Base-by-base conservation (phyloP, 1,140 invertebrate genomes). In the Lutraria rhynchaena region DNA sequence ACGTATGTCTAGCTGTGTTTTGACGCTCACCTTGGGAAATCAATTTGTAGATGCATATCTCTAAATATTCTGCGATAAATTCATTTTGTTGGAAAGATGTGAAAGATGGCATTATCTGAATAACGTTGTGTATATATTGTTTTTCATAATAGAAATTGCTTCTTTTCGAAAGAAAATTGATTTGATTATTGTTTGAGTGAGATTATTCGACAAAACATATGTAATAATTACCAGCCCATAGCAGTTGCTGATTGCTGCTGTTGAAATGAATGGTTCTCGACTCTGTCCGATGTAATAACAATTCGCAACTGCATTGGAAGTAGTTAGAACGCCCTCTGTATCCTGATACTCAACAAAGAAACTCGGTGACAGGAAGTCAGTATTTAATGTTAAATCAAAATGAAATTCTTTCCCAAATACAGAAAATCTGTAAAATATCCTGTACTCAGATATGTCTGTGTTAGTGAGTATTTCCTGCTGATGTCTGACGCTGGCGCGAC, bases 221-320 rank as follows among this genome's bases (percentile, higher is more conserved):
- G n/a, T n/a, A n/a, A n/a, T n/a, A n/a, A n/a, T 85, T 81, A 90
- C 89, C 89, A 90, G 76, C 29, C 89, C 89, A 49, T 87, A 78
- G 65, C 89, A 90, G 73, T 90, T 90, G 71, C 89, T 90, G 55
- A 90, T 81, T 22, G 88, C 89, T 11, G 88, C 88, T 44, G 87
- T 83, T 0, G 82, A 85, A 24, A 73, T 81, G 46, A 83, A 63
- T 2, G 84, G 82, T 29, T 65, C 78, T 17, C 75, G 61, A 61
- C 85, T 89, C 46, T 77, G 78, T 0, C 88, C 88, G 0, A 76
- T 73, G 55, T 89, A 90, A 69, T 90, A 86, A 76, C 89, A 90
- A 31, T 87, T 82, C 41, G 82, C 73, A n/a, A 85, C 49, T 5
- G 46, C 35, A 1, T 82, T 51, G n/a, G 61, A 81, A 29, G 73